Evolutionary conservation across 2,797 vertebrate genomes (phyloP).

Genomic region (Enteromius radiatus): DNA sequence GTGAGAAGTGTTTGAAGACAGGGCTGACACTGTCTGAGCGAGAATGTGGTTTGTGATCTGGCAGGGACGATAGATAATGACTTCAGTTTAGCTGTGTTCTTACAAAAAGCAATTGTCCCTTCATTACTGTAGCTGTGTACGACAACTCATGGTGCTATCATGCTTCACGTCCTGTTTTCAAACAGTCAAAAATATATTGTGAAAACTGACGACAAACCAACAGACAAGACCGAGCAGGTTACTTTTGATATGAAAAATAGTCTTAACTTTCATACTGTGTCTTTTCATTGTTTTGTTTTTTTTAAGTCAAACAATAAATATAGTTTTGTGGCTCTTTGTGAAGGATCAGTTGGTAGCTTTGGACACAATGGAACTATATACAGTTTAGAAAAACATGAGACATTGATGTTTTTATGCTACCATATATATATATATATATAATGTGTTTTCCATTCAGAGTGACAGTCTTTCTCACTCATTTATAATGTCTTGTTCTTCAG

Average conservation of each 20-base stretch:
- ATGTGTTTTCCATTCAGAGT: background rate
- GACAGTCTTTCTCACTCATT: background rate
- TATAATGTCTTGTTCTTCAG: constrained; percentile 44
- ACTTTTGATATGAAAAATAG: too few relatives aligned
- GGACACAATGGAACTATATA: background rate
- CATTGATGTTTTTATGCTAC: too few relatives aligned
- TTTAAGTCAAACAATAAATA: too few relatives aligned
- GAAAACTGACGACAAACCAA: too few relatives aligned
- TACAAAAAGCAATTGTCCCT: background rate
- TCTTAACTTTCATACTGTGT: too few relatives aligned
- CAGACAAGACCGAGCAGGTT: too few relatives aligned
- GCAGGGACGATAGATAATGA: background rate
- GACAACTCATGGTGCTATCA: too few relatives aligned
- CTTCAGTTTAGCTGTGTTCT: background rate
- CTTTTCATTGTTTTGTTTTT: too few relatives aligned
- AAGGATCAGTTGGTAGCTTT: background rate
- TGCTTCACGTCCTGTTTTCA: background rate
- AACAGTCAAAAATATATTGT: background rate
- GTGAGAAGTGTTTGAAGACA: background rate
- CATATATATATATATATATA: too few relatives aligned
- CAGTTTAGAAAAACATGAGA: background rate
- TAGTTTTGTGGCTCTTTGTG: background rate
- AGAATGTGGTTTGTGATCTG: background rate
- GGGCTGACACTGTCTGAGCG: background rate
- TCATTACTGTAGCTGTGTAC: too few relatives aligned